Base-by-base conservation (phyloP, 2,113 vertebrate species). In the Ceyx melanurus region DNA sequence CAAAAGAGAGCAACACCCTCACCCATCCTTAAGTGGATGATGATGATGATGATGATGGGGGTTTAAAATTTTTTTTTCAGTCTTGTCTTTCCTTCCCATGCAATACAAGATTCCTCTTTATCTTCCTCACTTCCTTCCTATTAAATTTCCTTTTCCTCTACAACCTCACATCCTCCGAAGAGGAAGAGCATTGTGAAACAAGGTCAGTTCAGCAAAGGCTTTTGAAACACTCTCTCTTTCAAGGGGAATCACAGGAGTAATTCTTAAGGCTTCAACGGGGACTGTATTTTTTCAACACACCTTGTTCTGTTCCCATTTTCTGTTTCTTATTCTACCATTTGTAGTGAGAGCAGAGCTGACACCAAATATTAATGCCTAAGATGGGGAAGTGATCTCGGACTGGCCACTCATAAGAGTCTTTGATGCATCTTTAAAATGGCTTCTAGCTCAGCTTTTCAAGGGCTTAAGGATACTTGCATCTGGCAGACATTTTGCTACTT, bases 121-220 rank as follows among this genome's bases (percentile, higher is more conserved):
- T 76, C 51, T 80, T 91, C 35, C 35, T 82, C 26, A 40, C 48
- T 94, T 90, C 65, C 6, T 15, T 84, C 40, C 42, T 65, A 45
- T 51, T 79, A 77, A 74, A 71, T 65, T 77, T 16, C 40, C 45
- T 71, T 87, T 82, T 91, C 42, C 40, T 89, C 71, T 68, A 79
- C 18, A 48, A 51, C 14, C 23, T 82, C 89, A 57, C 7, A n/a
- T 84, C 28, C 43, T 82, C 53, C 58, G 46, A 78, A 86, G 64
- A 78, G 19, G 79, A 92, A 90, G 48, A 88, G 17, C 76, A 76
- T 57, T 6, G 2, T 70, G 72, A 94, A 88, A 57, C 48, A 91
- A 95, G 79, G 85, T 92, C 84, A 92, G 29, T 40, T 91, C 43
- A 79, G 56, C 23, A 54, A 89, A 92, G 50, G 74, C 50, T 74